These are phyloP conservation scores for Rhodeus uyekii DNA, from an alignment of 2,797 vertebrate species.

Conservation along the genomic window DNA sequence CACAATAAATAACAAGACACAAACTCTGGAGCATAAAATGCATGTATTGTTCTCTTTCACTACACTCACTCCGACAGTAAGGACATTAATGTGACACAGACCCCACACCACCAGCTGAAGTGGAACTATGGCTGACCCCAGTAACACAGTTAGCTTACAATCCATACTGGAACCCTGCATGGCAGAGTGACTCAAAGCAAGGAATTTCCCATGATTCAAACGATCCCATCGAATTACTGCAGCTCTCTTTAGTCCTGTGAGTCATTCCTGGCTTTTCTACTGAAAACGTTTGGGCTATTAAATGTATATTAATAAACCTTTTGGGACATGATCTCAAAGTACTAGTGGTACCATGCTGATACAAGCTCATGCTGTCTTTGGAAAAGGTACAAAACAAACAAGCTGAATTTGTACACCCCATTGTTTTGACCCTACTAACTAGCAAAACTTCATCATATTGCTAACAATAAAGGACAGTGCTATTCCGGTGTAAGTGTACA, in stretches of 20 bases:
- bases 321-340: conserved; percentile 25
- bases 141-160: conserved; percentile 19
- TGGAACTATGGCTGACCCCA: conserved; percentile 42
- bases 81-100: conserved; percentile 9
- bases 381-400: conserved; percentile 19
- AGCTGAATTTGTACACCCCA: background rate
- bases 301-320: conserved; percentile 39
- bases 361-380: conserved; percentile 24
- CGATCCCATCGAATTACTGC: background rate
- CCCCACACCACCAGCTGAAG: conserved; percentile 17
- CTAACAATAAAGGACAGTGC: background rate
- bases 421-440: conserved; percentile 2
- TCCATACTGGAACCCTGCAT: conserved; percentile 37
- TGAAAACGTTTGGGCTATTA: conserved; percentile 39
- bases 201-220: conserved; percentile 35
- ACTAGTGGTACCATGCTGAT: conserved; percentile 30
- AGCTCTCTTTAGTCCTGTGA: conserved; percentile 23
- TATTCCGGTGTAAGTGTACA: background rate
- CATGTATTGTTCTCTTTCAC: background rate
- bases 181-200: conserved; percentile 20
- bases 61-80: conserved; percentile 2
- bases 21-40: conserved; percentile 1
- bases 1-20: conserved; percentile 4
- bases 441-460: background rate
- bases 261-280: conserved; percentile 31